phyloP scores from a whole-genome alignment of 35 echinoderm and acorn worm genomes.

The Ophiothrix spiculata region DNA sequence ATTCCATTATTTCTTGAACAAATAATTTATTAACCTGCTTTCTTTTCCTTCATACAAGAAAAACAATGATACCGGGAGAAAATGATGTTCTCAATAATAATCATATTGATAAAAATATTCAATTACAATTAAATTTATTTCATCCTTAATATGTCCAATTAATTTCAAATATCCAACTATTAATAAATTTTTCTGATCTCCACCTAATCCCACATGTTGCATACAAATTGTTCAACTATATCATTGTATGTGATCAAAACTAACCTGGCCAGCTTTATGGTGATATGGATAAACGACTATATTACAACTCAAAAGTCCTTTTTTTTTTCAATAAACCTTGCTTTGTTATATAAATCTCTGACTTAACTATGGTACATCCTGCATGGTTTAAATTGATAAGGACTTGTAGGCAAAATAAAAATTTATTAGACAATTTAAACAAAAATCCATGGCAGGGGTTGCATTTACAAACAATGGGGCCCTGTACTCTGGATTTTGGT shows the following conservation, averaged over 20 bases:
- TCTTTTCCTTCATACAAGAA: too few relatives aligned
- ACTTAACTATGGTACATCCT: constrained; percentile 7
- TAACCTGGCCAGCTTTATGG: background rate
- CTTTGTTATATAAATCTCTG: constrained; percentile 2
- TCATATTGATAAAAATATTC: too few relatives aligned
- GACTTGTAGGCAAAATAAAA: background rate
- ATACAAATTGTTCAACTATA: background rate
- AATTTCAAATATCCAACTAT: background rate
- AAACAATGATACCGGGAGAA: too few relatives aligned
- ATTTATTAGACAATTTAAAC: too few relatives aligned
- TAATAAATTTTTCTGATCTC: background rate
- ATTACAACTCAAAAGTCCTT: background rate
- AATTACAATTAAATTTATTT: too few relatives aligned
- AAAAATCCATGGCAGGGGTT: too few relatives aligned
- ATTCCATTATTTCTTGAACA: too few relatives aligned
- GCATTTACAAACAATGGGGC: too few relatives aligned
- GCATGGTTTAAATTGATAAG: constrained; percentile 4
- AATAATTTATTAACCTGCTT: too few relatives aligned
- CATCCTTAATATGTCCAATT: background rate
- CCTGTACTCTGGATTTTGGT: too few relatives aligned
- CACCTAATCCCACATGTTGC: background rate
- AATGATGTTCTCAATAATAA: too few relatives aligned
- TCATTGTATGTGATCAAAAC: too few relatives aligned
- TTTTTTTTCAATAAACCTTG: background rate
- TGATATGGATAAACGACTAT: background rate